These are phyloP conservation scores for Philotrypesis tridentata DNA, from an alignment of 1,140 invertebrate genomes.

Conservation along the genomic window DNA sequence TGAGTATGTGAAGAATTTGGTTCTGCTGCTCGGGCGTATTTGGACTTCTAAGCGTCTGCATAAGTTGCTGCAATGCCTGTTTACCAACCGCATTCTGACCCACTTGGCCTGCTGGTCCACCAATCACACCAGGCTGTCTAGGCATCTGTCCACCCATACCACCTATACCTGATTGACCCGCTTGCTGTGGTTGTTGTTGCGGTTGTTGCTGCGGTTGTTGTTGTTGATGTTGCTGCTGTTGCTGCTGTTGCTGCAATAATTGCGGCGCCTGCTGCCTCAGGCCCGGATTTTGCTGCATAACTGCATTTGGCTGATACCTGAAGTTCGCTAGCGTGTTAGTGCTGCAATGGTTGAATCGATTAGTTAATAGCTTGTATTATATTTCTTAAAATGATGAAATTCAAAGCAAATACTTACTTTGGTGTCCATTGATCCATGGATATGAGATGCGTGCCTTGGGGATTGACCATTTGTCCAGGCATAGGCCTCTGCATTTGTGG, in stretches of 20 bases:
- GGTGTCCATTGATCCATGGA: constrained; percentile 82
- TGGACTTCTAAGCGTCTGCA: constrained; percentile 91
- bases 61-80: constrained; percentile 90
- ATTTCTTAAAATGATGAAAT: constrained; percentile 22
- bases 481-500: constrained; percentile 78
- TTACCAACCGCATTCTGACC: constrained; percentile 72
- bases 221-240: constrained; percentile 68
- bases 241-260: constrained; percentile 67
- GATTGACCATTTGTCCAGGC: constrained; percentile 70
- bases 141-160: constrained; percentile 69
- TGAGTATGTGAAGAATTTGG: constrained; percentile 93
- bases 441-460: constrained; percentile 73
- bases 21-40: constrained; percentile 94
- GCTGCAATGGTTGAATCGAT: neutral
- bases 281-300: constrained; percentile 71
- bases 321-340: constrained; percentile 38
- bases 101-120: constrained; percentile 70
- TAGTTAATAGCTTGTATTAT: neutral
- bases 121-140: constrained; percentile 68
- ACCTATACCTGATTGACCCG: constrained; percentile 70
- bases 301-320: constrained; percentile 54
- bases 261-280: constrained; percentile 72
- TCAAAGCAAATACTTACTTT: constrained; percentile 67
- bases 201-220: constrained; percentile 69
- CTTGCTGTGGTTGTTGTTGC: constrained; percentile 64